Evolutionary conservation across 2,797 vertebrate genomes (phyloP), one percentile per base, ranked within the genome.

Genomic region (Buceros bicornis): DNA sequence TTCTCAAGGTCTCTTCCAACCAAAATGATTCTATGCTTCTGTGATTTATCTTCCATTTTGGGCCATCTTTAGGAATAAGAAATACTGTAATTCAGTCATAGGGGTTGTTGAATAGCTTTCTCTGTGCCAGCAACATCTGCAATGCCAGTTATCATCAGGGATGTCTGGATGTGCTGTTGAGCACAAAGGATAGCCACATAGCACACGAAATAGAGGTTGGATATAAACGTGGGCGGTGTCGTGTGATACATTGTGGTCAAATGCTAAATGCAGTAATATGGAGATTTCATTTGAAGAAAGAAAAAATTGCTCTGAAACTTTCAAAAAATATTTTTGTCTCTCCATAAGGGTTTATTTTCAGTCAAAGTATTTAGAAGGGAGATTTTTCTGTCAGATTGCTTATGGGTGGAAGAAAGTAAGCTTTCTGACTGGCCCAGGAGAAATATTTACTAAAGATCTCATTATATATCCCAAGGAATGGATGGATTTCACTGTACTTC

Each of bases 351-450:
- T 48, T 74, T 70, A 28, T 33, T 56, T 82, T 64, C 45, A 71
- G 29, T 26, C 7, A 16, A 43, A 78, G 28, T 42, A 76, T 37
- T 87, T 80, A 33, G 91, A 67, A 50, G n/a, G 20, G 28, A 58
- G 8, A 17, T 79, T 82, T 69, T 71, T 64, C 29, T 35, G 1
- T 26, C 73, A n/a, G 11, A 29, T 62, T 73, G 4, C 6, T 62
- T 76, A 3, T 28, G 16, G 18, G n/a, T 33, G 10, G 4, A 8
- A 25, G 20, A 40, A 67, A 61, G 5, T 1, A 8, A 4, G 4
- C 25, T 76, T 89, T 73, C 62, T 91, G 18, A 43, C 19, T 1
- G 2, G 3, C 6, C 80, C 35, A 58, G 56, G 33, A 80, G 79
- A 82, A 73, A 81, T 33, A 71, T 11, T 80, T 91, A 21, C 3